These are phyloP conservation scores for Capitulum mitella DNA, from an alignment of 2,888 invertebrate genomes.

Conservation along the genomic window DNA sequence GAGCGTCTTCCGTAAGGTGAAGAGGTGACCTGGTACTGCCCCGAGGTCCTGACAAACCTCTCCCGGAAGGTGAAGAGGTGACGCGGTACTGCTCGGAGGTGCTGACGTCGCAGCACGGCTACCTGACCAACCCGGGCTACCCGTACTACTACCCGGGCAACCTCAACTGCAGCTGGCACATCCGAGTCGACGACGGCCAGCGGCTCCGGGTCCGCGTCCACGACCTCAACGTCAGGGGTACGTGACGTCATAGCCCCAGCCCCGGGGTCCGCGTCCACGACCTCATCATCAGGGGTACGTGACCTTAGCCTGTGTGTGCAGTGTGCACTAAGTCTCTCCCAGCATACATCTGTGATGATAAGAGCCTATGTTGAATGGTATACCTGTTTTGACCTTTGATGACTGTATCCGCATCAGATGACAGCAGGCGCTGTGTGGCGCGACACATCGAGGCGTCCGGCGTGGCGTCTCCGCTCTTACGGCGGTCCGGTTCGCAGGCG, in stretches of 20 bases:
- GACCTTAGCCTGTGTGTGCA: too few species aligned
- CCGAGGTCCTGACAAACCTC: slow-evolving; percentile 45
- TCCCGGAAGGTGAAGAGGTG: slow-evolving; percentile 49
- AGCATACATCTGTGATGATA: too few species aligned
- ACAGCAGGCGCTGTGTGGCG: too few species aligned
- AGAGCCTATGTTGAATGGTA: too few species aligned
- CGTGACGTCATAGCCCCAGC: slow-evolving; percentile 50
- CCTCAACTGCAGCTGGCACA: slow-evolving; percentile 58
- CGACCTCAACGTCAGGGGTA: slow-evolving; percentile 64
- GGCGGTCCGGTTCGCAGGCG: neutral
- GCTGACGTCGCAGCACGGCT: slow-evolving; percentile 53
- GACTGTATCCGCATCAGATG: too few species aligned
- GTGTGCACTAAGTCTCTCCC: too few species aligned
- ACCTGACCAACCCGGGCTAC: slow-evolving; percentile 64
- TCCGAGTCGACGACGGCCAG: slow-evolving; percentile 56
- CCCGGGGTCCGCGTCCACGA: slow-evolving; percentile 60
- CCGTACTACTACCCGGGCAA: slow-evolving; percentile 65
- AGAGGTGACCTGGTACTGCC: slow-evolving; percentile 44
- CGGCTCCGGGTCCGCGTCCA: slow-evolving; percentile 57
- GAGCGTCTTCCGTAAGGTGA: neutral
- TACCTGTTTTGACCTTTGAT: too few species aligned
- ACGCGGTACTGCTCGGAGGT: slow-evolving; percentile 54
- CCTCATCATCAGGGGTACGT: slow-evolving; percentile 47
- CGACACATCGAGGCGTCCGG: too few species aligned
- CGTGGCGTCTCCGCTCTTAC: too few species aligned